Conservation (phyloP, 2,888 invertebrate genomes). For the Augochlorella aurata region DNA sequence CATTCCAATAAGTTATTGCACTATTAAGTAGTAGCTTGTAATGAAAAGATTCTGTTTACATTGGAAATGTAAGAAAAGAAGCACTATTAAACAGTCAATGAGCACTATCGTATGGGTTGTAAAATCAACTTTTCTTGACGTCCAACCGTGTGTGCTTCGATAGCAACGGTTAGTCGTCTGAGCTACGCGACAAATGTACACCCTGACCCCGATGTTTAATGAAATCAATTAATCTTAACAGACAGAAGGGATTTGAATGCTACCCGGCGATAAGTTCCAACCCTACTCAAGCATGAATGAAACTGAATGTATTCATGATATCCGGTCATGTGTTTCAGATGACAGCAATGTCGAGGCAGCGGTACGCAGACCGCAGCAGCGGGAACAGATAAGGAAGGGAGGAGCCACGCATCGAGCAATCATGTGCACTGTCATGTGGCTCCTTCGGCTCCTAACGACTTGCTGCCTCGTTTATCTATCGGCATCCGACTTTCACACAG, state of each 20-base stretch:
- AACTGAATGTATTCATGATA: constrained; percentile 38
- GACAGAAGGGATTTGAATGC: constrained; percentile 9
- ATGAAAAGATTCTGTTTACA: no score
- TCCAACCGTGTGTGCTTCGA: neutral
- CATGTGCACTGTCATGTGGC: constrained; percentile 78
- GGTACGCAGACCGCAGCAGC: constrained; percentile 62
- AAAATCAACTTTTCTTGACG: neutral
- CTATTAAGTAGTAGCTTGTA: no score
- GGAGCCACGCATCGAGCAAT: constrained; percentile 65
- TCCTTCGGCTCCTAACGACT: constrained; percentile 78
- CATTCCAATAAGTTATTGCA: no score
- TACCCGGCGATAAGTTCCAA: constrained; percentile 16
- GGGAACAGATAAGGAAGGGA: constrained; percentile 67
- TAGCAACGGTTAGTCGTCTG: neutral
- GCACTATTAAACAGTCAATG: neutral
- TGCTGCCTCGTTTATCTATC: constrained; percentile 79
- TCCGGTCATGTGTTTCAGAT: constrained; percentile 71
- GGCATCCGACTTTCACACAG: constrained; percentile 76
- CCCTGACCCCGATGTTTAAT: constrained; percentile 4
- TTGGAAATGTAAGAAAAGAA: no score
- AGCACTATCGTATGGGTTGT: neutral
- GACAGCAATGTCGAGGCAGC: constrained; percentile 68
- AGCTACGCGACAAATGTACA: neutral
- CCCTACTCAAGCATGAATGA: constrained; percentile 20
- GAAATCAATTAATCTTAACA: constrained; percentile 16